Percentiles rank a stretch among this genome's conserved stretches.
phyloP scores from a whole-genome alignment of 2,888 invertebrate genomes.

The Apamea monoglypha region DNA sequence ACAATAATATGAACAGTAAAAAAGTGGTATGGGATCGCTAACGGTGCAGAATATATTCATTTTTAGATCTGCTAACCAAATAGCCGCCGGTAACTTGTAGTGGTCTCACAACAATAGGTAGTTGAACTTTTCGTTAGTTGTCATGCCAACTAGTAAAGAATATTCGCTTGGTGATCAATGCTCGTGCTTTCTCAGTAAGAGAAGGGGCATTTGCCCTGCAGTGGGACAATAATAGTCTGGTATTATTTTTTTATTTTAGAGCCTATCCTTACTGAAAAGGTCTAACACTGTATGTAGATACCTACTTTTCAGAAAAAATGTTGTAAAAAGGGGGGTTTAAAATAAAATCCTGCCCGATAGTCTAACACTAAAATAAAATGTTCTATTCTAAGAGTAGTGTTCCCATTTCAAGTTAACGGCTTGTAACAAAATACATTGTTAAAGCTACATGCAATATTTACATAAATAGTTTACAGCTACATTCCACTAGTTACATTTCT shows the following conservation, averaged over 20 bases:
- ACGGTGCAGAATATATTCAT: conserved; percentile 5
- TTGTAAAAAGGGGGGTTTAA: not conserved
- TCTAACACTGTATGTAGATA: not conserved
- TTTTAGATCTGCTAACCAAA: conserved; percentile 20
- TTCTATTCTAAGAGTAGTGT: conserved; percentile 1
- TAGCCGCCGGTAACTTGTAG: not conserved
- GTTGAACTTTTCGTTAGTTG: not conserved
- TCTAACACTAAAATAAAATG: not conserved
- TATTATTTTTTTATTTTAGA: no score
- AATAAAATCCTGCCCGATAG: not conserved
- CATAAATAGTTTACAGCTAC: conserved; percentile 24
- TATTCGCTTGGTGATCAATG: not conserved
- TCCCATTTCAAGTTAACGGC: conserved; percentile 19
- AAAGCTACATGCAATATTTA: conserved; percentile 21
- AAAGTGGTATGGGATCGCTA: not conserved
- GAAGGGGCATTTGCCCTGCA: no score
- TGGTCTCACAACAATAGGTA: not conserved
- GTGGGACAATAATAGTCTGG: no score
- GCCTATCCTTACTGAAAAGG: no score
- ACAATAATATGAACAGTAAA: conserved; percentile 8
- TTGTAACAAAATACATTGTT: conserved; percentile 18
- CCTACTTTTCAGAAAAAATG: not conserved
- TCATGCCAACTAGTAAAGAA: not conserved
- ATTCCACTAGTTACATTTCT: not conserved
- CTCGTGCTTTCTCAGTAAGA: no score